These are phyloP conservation scores for Leptothorax acervorum DNA, from an alignment of 2,888 invertebrate genomes.

Conservation along the genomic window DNA sequence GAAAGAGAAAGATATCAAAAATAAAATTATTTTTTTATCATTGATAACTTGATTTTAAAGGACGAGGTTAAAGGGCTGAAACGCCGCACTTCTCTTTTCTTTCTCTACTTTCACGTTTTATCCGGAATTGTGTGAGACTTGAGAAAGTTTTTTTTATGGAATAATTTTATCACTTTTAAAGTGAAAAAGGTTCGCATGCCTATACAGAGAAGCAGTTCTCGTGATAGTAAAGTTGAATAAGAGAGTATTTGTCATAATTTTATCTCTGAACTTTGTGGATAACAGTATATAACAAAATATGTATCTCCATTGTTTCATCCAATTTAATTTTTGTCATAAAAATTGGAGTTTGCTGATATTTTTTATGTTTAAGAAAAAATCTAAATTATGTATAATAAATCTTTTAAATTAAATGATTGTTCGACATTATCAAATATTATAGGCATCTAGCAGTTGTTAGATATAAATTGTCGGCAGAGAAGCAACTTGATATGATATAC, in stretches of 20 bases:
- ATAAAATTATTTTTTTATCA: not conserved
- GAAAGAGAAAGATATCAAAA: not conserved
- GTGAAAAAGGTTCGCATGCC: not conserved
- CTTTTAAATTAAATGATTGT: not conserved
- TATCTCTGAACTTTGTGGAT: not conserved
- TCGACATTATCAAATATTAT: not conserved
- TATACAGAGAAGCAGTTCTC: not conserved
- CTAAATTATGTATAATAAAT: not conserved
- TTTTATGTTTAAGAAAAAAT: not conserved
- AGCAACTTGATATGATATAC: not conserved
- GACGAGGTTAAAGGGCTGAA: not conserved
- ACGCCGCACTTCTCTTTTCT: not conserved
- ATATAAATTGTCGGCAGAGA: not conserved
- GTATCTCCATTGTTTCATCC: not conserved
- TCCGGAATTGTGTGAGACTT: conserved; percentile 5
- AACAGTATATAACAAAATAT: not conserved
- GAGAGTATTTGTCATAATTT: conserved; percentile 8
- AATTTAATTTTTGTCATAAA: not conserved
- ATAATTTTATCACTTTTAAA: conserved; percentile 31
- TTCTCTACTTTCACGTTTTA: not conserved
- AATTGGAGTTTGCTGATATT: not conserved
- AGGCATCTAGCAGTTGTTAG: not conserved
- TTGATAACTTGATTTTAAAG: conserved; percentile 30
- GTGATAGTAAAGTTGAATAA: not conserved
- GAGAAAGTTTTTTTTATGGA: conserved; percentile 21